Evolutionary conservation across 2,797 vertebrate species (phyloP), one percentile per base, ranked within the genome.

Genomic region (Chelon auratus): DNA sequence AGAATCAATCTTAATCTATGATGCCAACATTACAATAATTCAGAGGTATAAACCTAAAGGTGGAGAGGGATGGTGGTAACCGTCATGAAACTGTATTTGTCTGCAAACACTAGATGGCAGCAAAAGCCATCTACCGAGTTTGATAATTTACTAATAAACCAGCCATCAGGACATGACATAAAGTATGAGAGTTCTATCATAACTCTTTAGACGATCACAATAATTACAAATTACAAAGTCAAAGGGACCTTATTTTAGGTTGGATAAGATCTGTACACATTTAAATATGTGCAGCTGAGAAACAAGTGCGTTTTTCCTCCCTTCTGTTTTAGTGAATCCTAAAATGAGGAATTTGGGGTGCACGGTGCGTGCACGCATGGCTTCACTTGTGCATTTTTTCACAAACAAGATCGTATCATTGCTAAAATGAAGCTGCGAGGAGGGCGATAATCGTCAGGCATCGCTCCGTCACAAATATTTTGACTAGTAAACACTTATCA

Each of bases 21-120:
- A 47, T 9, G 9, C 2, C 9, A 20, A 0, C 18, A 12, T 11
- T 50, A 5, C 10, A 20, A 22, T 3, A 50, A 9, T 18, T 12
- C 18, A 50, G 10, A 4, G 1, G 3, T 12, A 5, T 4, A 50
- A 60, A 53, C 12, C 42, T 5, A 0, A 60, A 3, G 4, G 3
- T 17, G 26, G 4, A 59, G 9, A 54, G 33, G 12, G 13, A 15
- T 47, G 11, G 18, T 2, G 5, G 14, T 2, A 5, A 53, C 22
- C 2, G 22, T 30, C 22, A 30, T 26, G 0, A 7, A 14, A 22
- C 4, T 9, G 20, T 22, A 54, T 11, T 10, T 0, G 0, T 7
- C 9, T 15, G 4, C 13, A 58, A 62, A 62, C 92, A 89, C 89
- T 83, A 91, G 92, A 87, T 92, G 91, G 89, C 89, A 89, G 80